phyloP scores from a whole-genome alignment of 2,888 invertebrate genomes.

The Caenorhabditis angaria region DNA sequence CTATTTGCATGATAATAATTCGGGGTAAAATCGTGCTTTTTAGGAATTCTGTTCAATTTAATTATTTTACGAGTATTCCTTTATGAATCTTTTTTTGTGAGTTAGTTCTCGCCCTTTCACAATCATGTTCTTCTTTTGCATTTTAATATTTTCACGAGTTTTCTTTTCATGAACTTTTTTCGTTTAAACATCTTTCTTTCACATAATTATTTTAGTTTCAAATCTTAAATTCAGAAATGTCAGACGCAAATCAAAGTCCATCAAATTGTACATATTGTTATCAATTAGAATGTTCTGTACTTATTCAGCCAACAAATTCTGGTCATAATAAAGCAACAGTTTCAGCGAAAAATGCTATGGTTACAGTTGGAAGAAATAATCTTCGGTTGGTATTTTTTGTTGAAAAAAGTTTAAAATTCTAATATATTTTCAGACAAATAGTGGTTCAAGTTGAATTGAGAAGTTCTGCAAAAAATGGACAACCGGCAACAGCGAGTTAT shows the following conservation, averaged over 20 bases:
- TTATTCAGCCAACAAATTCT: constrained; percentile 42
- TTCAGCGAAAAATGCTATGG: constrained; percentile 45
- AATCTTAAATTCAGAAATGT: neutral
- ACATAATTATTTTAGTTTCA: neutral
- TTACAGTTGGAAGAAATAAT: constrained; percentile 58
- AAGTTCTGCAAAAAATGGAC: constrained; percentile 16
- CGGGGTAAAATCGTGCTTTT: too few species aligned
- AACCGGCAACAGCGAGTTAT: constrained; percentile 45
- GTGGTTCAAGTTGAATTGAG: constrained; percentile 49
- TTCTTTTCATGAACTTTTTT: too few species aligned
- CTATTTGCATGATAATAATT: neutral
- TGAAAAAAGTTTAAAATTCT: neutral
- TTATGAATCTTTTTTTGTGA: too few species aligned
- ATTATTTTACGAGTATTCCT: too few species aligned
- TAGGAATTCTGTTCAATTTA: too few species aligned
- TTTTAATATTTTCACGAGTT: too few species aligned
- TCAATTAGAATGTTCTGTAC: constrained; percentile 50
- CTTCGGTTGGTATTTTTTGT: constrained; percentile 27
- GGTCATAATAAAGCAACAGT: constrained; percentile 37
- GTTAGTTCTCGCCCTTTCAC: too few species aligned
- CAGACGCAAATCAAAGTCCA: constrained; percentile 30
- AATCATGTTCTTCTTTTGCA: too few species aligned
- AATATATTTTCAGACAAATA: constrained; percentile 43
- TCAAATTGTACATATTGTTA: constrained; percentile 56
- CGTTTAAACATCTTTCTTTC: neutral